Conservation (phyloP, 2,113 vertebrate genomes). For the Engraulis encrasicolus region DNA sequence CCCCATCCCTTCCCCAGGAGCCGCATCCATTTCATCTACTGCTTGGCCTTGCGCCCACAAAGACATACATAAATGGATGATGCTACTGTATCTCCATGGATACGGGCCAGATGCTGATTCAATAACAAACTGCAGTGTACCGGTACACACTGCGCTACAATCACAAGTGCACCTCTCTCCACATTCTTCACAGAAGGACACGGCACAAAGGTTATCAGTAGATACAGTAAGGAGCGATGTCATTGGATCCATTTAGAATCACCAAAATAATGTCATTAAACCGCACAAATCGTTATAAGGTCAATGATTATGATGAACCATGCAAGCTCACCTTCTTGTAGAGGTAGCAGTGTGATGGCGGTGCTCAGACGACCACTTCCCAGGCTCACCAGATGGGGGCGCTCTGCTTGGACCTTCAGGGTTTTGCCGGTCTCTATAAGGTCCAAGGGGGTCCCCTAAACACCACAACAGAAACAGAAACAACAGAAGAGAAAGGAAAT, state of each 20-base stretch:
- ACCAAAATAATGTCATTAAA: neutral
- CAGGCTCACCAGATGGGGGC: conserved; percentile 93
- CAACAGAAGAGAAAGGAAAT: neutral
- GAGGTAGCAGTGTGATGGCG: conserved; percentile 89
- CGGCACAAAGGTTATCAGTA: conserved; percentile 20
- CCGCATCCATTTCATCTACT: conserved; percentile 21
- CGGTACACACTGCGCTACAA: no score
- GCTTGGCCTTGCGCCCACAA: conserved; percentile 13
- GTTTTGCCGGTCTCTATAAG: conserved; percentile 90
- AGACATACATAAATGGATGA: neutral
- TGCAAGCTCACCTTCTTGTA: conserved; percentile 85
- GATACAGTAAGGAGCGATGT: neutral
- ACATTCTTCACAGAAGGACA: neutral
- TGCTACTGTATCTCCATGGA: neutral
- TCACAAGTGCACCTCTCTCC: neutral
- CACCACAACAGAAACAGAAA: neutral
- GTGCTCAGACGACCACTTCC: conserved; percentile 95
- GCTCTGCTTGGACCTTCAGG: conserved; percentile 91
- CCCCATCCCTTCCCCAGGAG: neutral
- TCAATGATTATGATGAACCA: neutral
- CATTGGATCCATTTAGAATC: neutral
- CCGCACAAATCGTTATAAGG: neutral
- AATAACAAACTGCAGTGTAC: neutral
- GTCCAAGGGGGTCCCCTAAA: conserved; percentile 88
- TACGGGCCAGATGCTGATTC: conserved; percentile 12